Percentiles rank a stretch among this genome's conserved stretches.
Evolutionary conservation across 2,797 vertebrate species (phyloP).

Genomic region (Echiichthys vipera): DNA sequence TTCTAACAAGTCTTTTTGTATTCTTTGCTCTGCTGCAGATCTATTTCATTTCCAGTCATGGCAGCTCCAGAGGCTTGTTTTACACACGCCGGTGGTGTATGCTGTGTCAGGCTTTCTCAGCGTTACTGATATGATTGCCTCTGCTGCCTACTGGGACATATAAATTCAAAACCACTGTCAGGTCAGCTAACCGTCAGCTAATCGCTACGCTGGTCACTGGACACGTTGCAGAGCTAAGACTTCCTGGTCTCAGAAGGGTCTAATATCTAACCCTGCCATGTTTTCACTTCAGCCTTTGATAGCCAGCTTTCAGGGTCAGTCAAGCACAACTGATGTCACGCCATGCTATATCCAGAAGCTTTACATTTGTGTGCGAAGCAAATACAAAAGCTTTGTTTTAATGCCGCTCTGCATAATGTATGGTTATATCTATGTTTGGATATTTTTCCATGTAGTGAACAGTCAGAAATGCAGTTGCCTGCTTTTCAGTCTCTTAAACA

Average conservation of each 20-base stretch:
- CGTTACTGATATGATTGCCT: slow-evolving; percentile 72
- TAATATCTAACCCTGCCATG: slow-evolving; percentile 53
- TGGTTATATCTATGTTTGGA: background rate
- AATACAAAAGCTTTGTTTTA: slow-evolving; percentile 1
- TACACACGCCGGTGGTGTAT: slow-evolving; percentile 57
- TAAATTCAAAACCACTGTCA: slow-evolving; percentile 65
- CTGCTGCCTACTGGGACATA: slow-evolving; percentile 59
- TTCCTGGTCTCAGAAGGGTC: slow-evolving; percentile 47
- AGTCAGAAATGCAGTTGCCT: slow-evolving; percentile 27
- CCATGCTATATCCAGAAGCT: slow-evolving; percentile 23
- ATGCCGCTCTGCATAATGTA: slow-evolving; percentile 8
- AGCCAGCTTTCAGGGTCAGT: slow-evolving; percentile 47
- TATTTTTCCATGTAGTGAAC: slow-evolving; percentile 2
- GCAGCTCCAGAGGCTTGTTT: slow-evolving; percentile 69
- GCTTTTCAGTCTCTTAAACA: slow-evolving; percentile 40
- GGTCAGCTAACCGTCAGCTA: slow-evolving; percentile 72
- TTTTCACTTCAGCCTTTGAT: slow-evolving; percentile 43
- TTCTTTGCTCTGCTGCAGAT: slow-evolving; percentile 26
- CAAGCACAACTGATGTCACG: slow-evolving; percentile 37
- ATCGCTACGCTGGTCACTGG: slow-evolving; percentile 58
- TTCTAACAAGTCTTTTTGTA: slow-evolving; percentile 5
- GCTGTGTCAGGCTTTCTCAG: slow-evolving; percentile 74
- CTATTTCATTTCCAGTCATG: slow-evolving; percentile 56
- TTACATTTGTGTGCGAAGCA: slow-evolving; percentile 24
- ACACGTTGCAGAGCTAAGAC: slow-evolving; percentile 53